Conservation (phyloP, 1,140 invertebrate genomes). For the Heliconius nattereri region DNA sequence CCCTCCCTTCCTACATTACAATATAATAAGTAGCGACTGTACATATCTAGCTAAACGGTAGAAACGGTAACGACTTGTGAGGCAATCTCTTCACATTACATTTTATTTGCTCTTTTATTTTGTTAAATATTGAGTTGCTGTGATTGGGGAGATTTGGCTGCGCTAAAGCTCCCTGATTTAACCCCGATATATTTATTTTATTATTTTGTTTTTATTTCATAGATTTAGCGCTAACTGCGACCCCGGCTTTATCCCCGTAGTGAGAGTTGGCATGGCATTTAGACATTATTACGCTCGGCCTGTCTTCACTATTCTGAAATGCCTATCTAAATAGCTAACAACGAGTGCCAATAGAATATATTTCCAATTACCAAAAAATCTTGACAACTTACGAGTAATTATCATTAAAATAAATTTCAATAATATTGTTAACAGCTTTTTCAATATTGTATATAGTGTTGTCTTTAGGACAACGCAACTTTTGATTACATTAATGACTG, state of each 20-base stretch:
- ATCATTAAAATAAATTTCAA: background rate
- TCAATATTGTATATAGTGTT: background rate
- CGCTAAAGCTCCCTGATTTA: constrained; percentile 32
- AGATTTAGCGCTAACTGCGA: constrained; percentile 57
- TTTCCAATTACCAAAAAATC: background rate
- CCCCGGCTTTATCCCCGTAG: constrained; percentile 65
- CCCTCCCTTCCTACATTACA: background rate
- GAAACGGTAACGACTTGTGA: constrained; percentile 26
- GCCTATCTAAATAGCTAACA: constrained; percentile 38
- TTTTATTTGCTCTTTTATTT: constrained; percentile 72
- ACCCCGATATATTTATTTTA: constrained; percentile 41
- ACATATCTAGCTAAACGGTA: constrained; percentile 9
- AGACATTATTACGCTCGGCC: constrained; percentile 60
- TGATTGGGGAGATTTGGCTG: constrained; percentile 30
- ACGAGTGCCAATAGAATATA: constrained; percentile 31
- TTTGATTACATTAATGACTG: background rate
- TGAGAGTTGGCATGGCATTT: constrained; percentile 69
- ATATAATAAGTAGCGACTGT: background rate
- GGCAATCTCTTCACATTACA: constrained; percentile 59
- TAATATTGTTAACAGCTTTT: background rate
- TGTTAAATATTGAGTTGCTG: constrained; percentile 58
- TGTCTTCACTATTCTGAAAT: constrained; percentile 56
- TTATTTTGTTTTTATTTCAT: constrained; percentile 47
- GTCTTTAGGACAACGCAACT: background rate
- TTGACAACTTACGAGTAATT: background rate